These are phyloP conservation scores for Macrotis lagotis DNA, from an alignment of 2,113 vertebrate genomes.

Conservation along the genomic window DNA sequence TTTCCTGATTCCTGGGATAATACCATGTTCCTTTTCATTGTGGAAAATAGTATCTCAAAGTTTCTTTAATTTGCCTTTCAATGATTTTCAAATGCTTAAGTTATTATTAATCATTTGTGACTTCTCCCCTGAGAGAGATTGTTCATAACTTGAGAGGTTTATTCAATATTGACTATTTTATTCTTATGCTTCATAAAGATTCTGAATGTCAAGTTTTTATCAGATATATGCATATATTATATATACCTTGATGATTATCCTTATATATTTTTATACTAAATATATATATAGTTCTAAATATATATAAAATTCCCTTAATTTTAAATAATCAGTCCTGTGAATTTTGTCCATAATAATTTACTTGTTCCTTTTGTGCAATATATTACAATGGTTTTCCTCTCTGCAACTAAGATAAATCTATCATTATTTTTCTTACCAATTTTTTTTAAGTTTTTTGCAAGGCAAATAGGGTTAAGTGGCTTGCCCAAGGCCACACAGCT, in stretches of 20 bases:
- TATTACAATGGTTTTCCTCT: not conserved
- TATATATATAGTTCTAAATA: too few species aligned
- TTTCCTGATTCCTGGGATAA: not conserved
- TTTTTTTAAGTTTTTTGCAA: too few species aligned
- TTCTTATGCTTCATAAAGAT: not conserved
- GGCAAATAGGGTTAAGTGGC: too few species aligned
- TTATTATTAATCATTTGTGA: not conserved
- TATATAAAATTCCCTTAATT: not conserved
- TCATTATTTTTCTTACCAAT: not conserved
- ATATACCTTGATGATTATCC: not conserved
- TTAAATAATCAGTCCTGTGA: not conserved
- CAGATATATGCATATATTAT: not conserved
- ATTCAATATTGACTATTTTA: not conserved
- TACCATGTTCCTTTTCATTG: not conserved
- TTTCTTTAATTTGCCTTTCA: not conserved
- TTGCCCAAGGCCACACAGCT: too few species aligned
- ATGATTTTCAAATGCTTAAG: not conserved
- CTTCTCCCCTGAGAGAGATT: not conserved
- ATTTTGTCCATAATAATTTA: not conserved
- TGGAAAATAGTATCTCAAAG: not conserved
- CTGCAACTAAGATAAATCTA: not conserved
- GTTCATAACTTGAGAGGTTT: not conserved
- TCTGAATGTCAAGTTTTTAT: not conserved
- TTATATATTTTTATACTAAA: not conserved
- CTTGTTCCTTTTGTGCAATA: not conserved